Conservation (phyloP, 2,113 vertebrate species). For the Ammodytes marinus region DNA sequence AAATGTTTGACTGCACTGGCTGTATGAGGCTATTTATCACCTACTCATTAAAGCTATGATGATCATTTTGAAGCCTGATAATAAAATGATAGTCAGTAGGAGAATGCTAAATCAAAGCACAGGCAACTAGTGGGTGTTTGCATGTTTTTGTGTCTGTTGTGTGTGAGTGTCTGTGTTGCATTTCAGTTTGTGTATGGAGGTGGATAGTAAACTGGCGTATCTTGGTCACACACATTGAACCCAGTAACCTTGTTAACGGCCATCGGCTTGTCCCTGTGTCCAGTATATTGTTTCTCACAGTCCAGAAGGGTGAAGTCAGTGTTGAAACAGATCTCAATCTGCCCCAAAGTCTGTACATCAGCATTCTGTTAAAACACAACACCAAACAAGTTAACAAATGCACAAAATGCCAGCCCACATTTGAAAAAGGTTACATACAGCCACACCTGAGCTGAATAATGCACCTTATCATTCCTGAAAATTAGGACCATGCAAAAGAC, state of each 20-base stretch:
- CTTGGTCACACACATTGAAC: slow-evolving; percentile 72
- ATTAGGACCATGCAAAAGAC: background rate
- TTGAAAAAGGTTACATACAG: background rate
- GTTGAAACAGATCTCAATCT: slow-evolving; percentile 79
- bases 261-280: background rate
- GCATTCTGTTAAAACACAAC: slow-evolving; percentile 51
- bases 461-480: background rate
- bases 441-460: background rate
- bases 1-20: background rate
- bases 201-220: slow-evolving; percentile 77
- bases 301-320: slow-evolving; percentile 64
- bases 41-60: background rate
- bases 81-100: background rate
- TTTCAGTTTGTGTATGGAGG: slow-evolving; percentile 16
- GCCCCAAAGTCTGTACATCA: slow-evolving; percentile 71
- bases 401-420: background rate
- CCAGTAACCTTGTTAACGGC: slow-evolving; percentile 30
- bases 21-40: background rate
- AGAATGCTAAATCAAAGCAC: slow-evolving; percentile 21
- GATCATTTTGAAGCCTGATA: slow-evolving; percentile 12
- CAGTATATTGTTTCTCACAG: slow-evolving; percentile 59
- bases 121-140: background rate
- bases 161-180: background rate
- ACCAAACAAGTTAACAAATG: background rate
- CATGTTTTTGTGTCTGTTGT: background rate